Evolutionary conservation across 2,888 invertebrate genomes (phyloP).

Genomic region (Unio pictorum): DNA sequence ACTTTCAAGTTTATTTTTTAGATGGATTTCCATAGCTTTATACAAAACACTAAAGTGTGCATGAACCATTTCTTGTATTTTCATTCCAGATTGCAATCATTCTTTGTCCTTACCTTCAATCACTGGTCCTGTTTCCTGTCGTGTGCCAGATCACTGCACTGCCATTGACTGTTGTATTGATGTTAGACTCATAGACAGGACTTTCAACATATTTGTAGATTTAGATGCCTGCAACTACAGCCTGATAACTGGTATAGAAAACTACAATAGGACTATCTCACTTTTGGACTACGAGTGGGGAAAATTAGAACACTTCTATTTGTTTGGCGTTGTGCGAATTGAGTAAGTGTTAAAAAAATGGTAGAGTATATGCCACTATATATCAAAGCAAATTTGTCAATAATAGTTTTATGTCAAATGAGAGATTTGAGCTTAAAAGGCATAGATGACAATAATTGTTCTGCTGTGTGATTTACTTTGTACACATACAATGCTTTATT

Average conservation of each 20-base stretch:
- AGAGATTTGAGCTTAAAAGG: too few species aligned
- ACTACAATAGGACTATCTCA: slow-evolving; percentile 9
- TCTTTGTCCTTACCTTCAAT: slow-evolving; percentile 3
- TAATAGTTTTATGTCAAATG: too few species aligned
- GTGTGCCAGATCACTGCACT: slow-evolving; percentile 12
- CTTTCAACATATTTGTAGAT: slow-evolving; percentile 3
- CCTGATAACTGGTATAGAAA: slow-evolving; percentile 9
- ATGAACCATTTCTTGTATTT: too few species aligned
- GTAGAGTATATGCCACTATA: too few species aligned
- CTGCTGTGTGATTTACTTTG: too few species aligned
- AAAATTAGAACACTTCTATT: slow-evolving; percentile 14
- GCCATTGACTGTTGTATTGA: slow-evolving; percentile 14
- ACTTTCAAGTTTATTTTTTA: too few species aligned
- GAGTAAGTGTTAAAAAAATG: slow-evolving; percentile 15
- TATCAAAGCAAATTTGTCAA: too few species aligned
- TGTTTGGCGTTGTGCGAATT: slow-evolving; percentile 24
- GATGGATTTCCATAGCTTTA: too few species aligned
- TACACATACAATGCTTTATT: too few species aligned
- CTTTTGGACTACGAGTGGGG: slow-evolving; percentile 13
- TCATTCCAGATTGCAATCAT: slow-evolving; percentile 10
- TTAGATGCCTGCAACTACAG: slow-evolving; percentile 12
- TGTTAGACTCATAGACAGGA: slow-evolving; percentile 8
- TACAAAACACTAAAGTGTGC: too few species aligned
- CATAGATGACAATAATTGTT: too few species aligned
- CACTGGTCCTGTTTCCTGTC: slow-evolving; percentile 5